Conservation (phyloP, 2,113 vertebrate species). For the Cervus canadensis region DNA sequence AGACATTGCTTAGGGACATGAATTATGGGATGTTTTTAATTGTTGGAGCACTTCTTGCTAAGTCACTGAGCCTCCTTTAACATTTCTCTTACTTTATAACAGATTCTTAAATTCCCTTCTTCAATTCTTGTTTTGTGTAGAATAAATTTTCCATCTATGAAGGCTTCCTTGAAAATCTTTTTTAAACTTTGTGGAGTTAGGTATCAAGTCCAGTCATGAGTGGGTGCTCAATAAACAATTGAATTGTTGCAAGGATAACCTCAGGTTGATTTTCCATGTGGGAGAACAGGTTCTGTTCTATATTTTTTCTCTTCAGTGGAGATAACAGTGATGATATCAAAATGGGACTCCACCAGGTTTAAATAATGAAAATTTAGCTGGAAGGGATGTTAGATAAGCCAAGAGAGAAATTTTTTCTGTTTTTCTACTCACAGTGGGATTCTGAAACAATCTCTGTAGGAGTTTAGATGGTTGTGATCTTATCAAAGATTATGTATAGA, state of each 20-base stretch:
- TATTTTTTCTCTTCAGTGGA: neutral
- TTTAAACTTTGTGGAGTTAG: neutral
- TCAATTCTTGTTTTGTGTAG: neutral
- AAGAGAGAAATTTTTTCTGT: slow-evolving; percentile 39
- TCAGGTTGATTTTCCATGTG: neutral
- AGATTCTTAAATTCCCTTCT: neutral
- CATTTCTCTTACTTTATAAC: neutral
- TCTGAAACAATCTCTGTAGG: neutral
- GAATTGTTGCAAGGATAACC: neutral
- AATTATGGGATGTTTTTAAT: neutral
- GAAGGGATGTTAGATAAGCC: neutral
- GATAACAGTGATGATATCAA: neutral
- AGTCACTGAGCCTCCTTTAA: neutral
- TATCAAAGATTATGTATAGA: neutral
- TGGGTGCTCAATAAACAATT: neutral
- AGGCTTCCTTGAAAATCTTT: neutral
- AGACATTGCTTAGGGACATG: neutral
- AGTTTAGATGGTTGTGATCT: neutral
- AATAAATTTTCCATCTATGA: neutral
- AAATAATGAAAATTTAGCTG: slow-evolving; percentile 27
- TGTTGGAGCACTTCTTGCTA: neutral
- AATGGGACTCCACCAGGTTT: neutral
- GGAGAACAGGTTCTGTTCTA: neutral
- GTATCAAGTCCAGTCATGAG: neutral
- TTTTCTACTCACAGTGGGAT: slow-evolving; percentile 57